These are phyloP conservation scores for Dugesia japonica DNA, from an alignment of 2,888 invertebrate genomes.

Conservation along the genomic window DNA sequence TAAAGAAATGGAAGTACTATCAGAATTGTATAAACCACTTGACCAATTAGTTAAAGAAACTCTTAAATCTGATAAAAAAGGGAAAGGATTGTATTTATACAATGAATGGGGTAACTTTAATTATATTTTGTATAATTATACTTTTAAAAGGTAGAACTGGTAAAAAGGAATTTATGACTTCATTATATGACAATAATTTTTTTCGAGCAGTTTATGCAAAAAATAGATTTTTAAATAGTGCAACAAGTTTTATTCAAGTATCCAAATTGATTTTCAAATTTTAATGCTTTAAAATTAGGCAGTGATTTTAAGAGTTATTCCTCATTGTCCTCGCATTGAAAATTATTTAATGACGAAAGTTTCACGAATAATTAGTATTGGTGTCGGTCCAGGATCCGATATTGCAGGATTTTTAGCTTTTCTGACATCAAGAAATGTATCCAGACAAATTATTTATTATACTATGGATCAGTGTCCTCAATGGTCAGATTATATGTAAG, in stretches of 20 bases:
- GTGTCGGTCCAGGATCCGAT: conserved; percentile 29
- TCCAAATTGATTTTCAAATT: background rate
- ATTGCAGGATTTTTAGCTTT: conserved; percentile 26
- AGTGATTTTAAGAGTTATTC: no score
- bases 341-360: background rate
- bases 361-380: conserved; percentile 27
- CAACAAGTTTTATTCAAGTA: conserved; percentile 27
- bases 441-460: conserved; percentile 26
- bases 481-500: conserved; percentile 28
- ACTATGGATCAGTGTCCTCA: conserved; percentile 27
- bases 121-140: background rate
- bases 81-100: background rate
- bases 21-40: background rate
- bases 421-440: background rate
- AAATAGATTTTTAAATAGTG: conserved; percentile 23
- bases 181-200: background rate
- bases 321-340: no score
- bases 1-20: background rate
- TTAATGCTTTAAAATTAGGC: no score
- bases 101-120: background rate
- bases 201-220: conserved; percentile 20
- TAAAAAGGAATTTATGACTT: conserved; percentile 2
- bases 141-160: background rate
- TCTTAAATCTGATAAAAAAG: background rate
- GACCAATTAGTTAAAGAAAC: background rate